These are phyloP conservation scores for Gyrodactylus bullatarudis DNA, from an alignment of 1,140 invertebrate species.

Conservation along the genomic window DNA sequence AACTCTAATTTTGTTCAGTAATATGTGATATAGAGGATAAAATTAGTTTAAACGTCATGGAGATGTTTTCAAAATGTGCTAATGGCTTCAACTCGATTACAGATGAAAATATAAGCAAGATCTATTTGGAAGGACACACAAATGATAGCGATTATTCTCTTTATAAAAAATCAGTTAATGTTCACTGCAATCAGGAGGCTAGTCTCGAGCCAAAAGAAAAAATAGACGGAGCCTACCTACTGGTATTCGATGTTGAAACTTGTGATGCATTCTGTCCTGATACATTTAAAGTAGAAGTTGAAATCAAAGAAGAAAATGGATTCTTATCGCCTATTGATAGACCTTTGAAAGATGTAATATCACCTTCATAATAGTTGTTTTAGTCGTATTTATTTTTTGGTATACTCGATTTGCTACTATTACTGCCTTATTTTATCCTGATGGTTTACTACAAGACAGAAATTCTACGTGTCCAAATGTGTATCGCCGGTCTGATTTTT, in stretches of 20 bases:
- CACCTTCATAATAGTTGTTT: background rate
- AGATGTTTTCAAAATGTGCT: background rate
- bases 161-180: background rate
- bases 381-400: background rate
- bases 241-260: background rate
- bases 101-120: background rate
- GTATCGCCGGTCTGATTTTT: background rate
- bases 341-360: background rate
- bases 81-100: background rate
- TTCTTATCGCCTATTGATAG: background rate
- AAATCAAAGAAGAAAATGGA: background rate
- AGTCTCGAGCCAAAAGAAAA: background rate
- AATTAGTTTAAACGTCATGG: background rate
- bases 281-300: background rate
- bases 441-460: background rate
- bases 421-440: background rate
- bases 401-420: background rate
- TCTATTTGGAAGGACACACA: background rate
- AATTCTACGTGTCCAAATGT: background rate
- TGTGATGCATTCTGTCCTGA: background rate
- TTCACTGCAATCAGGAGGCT: background rate
- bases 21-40: background rate
- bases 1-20: background rate
- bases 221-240: background rate
- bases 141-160: background rate